phyloP scores from a whole-genome alignment of 2,797 vertebrate species.

The Anableps anableps region DNA sequence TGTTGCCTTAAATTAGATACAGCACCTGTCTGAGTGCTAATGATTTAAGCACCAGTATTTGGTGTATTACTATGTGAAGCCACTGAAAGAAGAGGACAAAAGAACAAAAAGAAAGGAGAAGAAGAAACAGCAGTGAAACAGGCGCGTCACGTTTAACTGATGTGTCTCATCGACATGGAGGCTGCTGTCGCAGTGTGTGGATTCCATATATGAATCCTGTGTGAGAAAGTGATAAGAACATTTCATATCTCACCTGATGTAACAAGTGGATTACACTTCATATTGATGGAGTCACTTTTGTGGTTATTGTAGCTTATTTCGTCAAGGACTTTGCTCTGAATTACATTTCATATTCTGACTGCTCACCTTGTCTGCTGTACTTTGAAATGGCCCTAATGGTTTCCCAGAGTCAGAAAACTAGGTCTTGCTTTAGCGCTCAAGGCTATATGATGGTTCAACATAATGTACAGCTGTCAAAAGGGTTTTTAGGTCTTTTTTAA shows the following conservation, averaged over 20 bases:
- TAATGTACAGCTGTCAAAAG: slow-evolving; percentile 30
- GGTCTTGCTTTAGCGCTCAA: slow-evolving; percentile 29
- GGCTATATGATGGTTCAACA: slow-evolving; percentile 44
- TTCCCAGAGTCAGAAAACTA: slow-evolving; percentile 41
- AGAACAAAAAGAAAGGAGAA: too few relatives aligned
- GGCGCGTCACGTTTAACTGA: background rate
- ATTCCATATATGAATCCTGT: background rate
- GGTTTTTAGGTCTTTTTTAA: slow-evolving; percentile 24
- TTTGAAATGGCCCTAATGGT: slow-evolving; percentile 34
- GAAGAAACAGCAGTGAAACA: too few relatives aligned
- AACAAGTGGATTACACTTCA: slow-evolving; percentile 8
- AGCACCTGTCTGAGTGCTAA: too few relatives aligned
- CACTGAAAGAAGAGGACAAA: too few relatives aligned
- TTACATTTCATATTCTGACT: slow-evolving; percentile 29
- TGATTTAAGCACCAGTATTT: too few relatives aligned
- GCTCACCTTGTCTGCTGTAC: slow-evolving; percentile 21
- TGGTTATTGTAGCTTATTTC: slow-evolving; percentile 37
- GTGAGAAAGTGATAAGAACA: slow-evolving; percentile 13
- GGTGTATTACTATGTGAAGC: too few relatives aligned
- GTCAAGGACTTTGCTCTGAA: slow-evolving; percentile 22
- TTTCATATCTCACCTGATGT: slow-evolving; percentile 11
- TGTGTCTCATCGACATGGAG: background rate
- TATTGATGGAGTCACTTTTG: slow-evolving; percentile 23
- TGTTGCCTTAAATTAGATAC: too few relatives aligned
- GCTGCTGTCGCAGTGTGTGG: background rate